These are phyloP conservation scores for Micronycteris hirsuta DNA, from an alignment of 2,113 vertebrate genomes.

Conservation along the genomic window DNA sequence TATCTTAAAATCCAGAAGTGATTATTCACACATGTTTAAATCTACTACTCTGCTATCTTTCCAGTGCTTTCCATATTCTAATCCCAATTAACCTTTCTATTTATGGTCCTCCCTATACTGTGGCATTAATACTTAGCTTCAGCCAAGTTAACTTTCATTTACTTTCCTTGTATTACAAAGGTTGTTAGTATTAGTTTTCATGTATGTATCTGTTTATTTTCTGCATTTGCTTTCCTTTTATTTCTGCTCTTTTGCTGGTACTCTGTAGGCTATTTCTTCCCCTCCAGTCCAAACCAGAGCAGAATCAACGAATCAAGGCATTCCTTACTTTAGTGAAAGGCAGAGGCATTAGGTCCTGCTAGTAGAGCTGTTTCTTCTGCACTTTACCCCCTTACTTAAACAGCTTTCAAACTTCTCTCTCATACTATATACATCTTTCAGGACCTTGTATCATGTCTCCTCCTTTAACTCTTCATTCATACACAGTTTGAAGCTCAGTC, in stretches of 20 bases:
- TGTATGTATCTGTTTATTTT: not conserved
- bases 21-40: not conserved
- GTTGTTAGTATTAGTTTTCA: not conserved
- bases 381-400: not conserved
- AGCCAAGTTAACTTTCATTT: not conserved
- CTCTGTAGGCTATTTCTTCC: not conserved
- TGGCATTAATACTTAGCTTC: not conserved
- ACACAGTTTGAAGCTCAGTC: not conserved
- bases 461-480: not conserved
- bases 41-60: not conserved
- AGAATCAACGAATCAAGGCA: constrained; percentile 24
- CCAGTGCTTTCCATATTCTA: not conserved
- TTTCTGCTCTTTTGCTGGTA: not conserved
- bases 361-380: not conserved
- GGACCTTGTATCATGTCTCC: not conserved
- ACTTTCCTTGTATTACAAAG: not conserved
- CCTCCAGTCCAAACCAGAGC: not conserved
- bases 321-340: constrained; percentile 23
- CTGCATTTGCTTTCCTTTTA: not conserved
- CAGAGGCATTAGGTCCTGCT: not conserved
- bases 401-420: not conserved
- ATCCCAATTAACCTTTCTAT: not conserved
- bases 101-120: not conserved
- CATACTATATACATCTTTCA: not conserved
- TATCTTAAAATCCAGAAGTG: not conserved